These are phyloP conservation scores for Euphonia xanthogaster DNA, from an alignment of 2,797 vertebrate species.

Conservation along the genomic window DNA sequence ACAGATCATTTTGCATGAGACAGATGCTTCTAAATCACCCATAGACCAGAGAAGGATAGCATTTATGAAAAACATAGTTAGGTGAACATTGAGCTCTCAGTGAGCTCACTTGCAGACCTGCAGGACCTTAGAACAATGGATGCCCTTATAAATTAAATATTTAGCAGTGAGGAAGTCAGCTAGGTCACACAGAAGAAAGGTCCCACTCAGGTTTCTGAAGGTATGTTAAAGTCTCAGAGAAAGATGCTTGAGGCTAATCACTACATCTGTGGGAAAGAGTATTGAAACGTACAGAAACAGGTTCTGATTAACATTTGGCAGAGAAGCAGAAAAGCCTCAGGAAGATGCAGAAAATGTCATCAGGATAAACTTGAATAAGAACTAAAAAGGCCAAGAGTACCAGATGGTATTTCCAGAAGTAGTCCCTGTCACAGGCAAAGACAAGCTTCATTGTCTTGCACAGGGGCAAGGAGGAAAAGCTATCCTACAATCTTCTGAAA, in stretches of 20 bases:
- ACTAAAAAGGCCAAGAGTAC: neutral
- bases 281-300: slow-evolving; percentile 51
- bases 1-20: neutral
- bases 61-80: neutral
- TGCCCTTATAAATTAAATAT: neutral
- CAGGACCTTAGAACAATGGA: neutral
- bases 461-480: neutral
- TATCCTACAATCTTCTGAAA: neutral
- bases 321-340: slow-evolving; percentile 50
- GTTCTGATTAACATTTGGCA: slow-evolving; percentile 63
- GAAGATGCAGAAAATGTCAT: slow-evolving; percentile 64
- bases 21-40: neutral
- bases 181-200: neutral
- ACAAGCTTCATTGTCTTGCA: slow-evolving; percentile 1
- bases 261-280: slow-evolving; percentile 44
- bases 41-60: neutral
- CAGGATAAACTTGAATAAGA: slow-evolving; percentile 40
- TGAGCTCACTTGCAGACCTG: neutral
- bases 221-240: neutral
- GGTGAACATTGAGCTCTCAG: neutral
- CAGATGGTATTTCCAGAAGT: slow-evolving; percentile 48
- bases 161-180: neutral
- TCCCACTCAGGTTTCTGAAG: neutral
- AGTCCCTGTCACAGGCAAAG: slow-evolving; percentile 15
- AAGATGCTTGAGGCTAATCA: slow-evolving; percentile 19